Evolutionary conservation across 2,888 invertebrate species (phyloP), one percentile per base, ranked within the genome.

Genomic region (Brenthis ino): DNA sequence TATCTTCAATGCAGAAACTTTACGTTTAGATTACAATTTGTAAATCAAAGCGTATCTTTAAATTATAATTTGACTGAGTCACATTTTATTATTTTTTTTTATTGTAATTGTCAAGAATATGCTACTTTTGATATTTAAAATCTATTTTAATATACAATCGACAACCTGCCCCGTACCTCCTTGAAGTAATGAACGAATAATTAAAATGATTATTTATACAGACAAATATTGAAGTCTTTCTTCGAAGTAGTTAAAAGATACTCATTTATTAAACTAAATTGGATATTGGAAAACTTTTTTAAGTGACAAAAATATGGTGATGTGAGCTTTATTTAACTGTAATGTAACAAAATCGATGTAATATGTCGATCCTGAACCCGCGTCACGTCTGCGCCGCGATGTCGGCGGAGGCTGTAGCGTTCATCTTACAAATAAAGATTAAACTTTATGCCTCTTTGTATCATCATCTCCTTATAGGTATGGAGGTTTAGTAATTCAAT

Each of bases 401-500:
- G 57, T 16, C 57, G 24, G 6, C 8, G 57, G 57, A 47, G 47
- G 47, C 13, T 58, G 58, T 47, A 14, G 14, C 24, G 57, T 14
- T 24, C 48, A 28, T 24, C 14, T 58, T 56, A 48, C 24, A 48
- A 48, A 58, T 58, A 58, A 48, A 58, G 24, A 24, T 58, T 58
- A 28, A 58, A 12, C 48, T 58, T 58, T 48, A 58, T 58, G 48
- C 12, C n/a, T 24, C 48, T 48, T 24, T 5, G 48, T 58, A 28
- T 58, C 48, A 58, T 43, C 37, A 43, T 48, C 48, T 58, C 48
- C 48, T 48, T 48, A 48, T 58, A 58, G 24, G 58, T 24, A n/a
- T 24, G n/a, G 48, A 14, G 14, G 47, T 28, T 58, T 14, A 28
- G 12, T 48, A 28, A 48, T 24, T 14, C n/a, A 48, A 48, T 28